These are phyloP conservation scores for Micropterix aruncella DNA, from an alignment of 2,888 invertebrate species.

Conservation along the genomic window DNA sequence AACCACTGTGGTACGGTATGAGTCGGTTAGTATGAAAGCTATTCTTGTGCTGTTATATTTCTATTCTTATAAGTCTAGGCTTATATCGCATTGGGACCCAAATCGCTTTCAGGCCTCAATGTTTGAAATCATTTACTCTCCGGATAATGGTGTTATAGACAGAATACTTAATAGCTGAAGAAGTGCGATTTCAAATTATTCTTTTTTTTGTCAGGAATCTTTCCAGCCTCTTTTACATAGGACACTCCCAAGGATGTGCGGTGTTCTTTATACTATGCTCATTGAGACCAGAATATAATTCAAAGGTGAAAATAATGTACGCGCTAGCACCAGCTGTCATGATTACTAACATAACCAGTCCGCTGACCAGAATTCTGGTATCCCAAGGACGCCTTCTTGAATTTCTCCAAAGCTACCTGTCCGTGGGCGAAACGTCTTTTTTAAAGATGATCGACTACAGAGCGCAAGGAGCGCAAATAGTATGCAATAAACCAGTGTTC, in stretches of 20 bases:
- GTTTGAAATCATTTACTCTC: too few relatives aligned
- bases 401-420: constrained; percentile 22
- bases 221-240: constrained; percentile 50
- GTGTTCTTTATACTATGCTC: constrained; percentile 41
- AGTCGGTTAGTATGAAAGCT: too few relatives aligned
- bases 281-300: constrained; percentile 37
- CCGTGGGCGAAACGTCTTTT: constrained; percentile 50
- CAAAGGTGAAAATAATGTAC: constrained; percentile 38
- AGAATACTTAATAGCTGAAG: too few relatives aligned
- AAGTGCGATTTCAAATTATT: too few relatives aligned
- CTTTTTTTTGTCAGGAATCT: too few relatives aligned
- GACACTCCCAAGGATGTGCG: constrained; percentile 55
- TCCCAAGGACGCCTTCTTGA: constrained; percentile 18
- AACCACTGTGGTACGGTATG: too few relatives aligned
- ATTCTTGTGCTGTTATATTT: too few relatives aligned
- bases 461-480: constrained; percentile 23
- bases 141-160: too few relatives aligned
- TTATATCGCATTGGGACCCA: too few relatives aligned
- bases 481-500: too few relatives aligned
- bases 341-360: constrained; percentile 25
- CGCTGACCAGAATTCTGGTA: constrained; percentile 21
- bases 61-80: too few relatives aligned
- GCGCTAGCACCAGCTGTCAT: constrained; percentile 45
- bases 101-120: too few relatives aligned
- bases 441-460: constrained; percentile 33